Base-by-base conservation (phyloP, 1,140 invertebrate species). In the roundworm (Caenorhabditis elegans) region DNA sequence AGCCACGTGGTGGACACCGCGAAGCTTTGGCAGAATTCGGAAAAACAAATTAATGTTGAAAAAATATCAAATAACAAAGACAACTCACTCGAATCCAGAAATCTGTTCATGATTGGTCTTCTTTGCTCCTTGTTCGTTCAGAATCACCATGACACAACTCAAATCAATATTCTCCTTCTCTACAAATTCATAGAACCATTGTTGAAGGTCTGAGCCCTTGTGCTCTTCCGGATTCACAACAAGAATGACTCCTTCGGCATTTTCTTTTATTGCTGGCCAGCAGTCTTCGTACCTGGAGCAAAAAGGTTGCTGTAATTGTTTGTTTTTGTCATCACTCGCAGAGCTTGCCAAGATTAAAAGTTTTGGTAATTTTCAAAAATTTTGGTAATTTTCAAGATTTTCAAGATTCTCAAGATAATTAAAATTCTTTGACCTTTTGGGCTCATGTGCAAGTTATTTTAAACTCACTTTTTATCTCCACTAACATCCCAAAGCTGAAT, bases 221-320 rank as follows among this genome's bases (percentile, higher is more conserved):
- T 83, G 47, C 17, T 75, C 55, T 17, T 83, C 77, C 6, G 82
- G 82, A 53, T 83, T 65, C 19, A 77, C 82, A 36, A 83, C 82
- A 10, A 83, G 65, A 28, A 83, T 83, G 28, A 83, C 77, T 2
- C 76, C 82, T 8, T 46, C 22, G 4, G 36, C 51, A 34, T 53
- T 48, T n/a, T 79, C 76, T 46, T 70, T 78, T 24, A 83, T 83
- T 1, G 82, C 82, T 15, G 76, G 49, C 82, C 82, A 83, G 1
- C 82, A 83, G 82, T 83, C 82, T 19, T 53, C 34, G 55, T 83
- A 79, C 46, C 77, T 83, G 53, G 36, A 76, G 24, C 1, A 36
- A 24, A 65, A 17, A 65, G 5, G 28, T 5, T 39, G 2, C 0
- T 6, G n/a, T n/a, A n/a, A n/a, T n/a, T n/a, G n/a, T n/a, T n/a